These are phyloP conservation scores for Ochropleura leucogaster DNA, from an alignment of 2,888 invertebrate genomes.

Conservation along the genomic window DNA sequence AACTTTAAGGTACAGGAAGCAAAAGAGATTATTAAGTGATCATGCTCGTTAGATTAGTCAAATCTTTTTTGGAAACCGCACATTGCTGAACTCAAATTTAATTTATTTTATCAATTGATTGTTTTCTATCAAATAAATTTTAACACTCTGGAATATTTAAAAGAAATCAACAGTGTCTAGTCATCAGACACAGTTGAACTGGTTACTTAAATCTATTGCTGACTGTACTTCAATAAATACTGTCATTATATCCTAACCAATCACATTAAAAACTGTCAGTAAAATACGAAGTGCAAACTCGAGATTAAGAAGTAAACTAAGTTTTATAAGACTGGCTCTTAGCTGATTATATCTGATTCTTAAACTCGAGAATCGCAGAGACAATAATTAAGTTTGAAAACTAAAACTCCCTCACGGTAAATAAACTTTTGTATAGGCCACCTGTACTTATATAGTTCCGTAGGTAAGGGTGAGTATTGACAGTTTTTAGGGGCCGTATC, in stretches of 20 bases:
- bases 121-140: too few relatives aligned
- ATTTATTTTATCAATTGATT: too few relatives aligned
- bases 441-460: slow-evolving; percentile 10
- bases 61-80: too few relatives aligned
- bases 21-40: too few relatives aligned
- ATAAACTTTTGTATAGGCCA: slow-evolving; percentile 30
- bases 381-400: slow-evolving; percentile 56
- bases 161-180: too few relatives aligned
- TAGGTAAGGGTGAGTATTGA: background rate
- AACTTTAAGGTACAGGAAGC: too few relatives aligned
- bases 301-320: slow-evolving; percentile 25
- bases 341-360: slow-evolving; percentile 52
- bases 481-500: background rate
- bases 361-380: slow-evolving; percentile 30
- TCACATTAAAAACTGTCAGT: slow-evolving; percentile 19
- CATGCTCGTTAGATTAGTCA: too few relatives aligned
- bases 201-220: too few relatives aligned
- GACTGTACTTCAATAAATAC: too few relatives aligned
- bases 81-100: too few relatives aligned
- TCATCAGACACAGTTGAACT: too few relatives aligned
- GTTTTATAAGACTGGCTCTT: slow-evolving; percentile 30
- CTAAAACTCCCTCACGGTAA: slow-evolving; percentile 28
- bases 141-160: too few relatives aligned
- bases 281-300: slow-evolving; percentile 49
- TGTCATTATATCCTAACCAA: background rate